phyloP scores from a whole-genome alignment of 1,140 invertebrate genomes.

The Ips nitidus region DNA sequence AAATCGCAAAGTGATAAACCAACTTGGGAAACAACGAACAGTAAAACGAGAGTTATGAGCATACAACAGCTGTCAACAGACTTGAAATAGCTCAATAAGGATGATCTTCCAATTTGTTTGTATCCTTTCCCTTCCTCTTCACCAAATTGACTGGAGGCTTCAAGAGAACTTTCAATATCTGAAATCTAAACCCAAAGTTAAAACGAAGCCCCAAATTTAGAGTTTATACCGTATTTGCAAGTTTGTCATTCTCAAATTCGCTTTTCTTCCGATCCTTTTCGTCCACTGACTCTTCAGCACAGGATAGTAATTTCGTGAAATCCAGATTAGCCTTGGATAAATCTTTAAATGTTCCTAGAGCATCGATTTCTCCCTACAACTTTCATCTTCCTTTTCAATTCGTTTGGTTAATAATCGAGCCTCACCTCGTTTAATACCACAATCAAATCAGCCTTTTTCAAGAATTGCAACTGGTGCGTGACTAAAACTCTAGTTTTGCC shows the following conservation, averaged over 20 bases:
- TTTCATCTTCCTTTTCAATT: not conserved
- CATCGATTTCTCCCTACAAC: slow-evolving; percentile 57
- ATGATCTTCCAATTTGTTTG: slow-evolving; percentile 10
- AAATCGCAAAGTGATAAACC: slow-evolving; percentile 70
- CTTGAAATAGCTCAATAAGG: slow-evolving; percentile 61
- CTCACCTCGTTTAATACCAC: slow-evolving; percentile 75
- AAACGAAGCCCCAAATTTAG: not conserved
- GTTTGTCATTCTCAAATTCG: slow-evolving; percentile 1
- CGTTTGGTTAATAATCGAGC: not conserved
- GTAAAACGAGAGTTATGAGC: slow-evolving; percentile 57
- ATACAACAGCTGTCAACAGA: slow-evolving; percentile 62
- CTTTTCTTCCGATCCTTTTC: slow-evolving; percentile 18
- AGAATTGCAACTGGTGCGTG: slow-evolving; percentile 83
- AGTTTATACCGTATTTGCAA: not conserved
- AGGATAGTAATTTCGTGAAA: slow-evolving; percentile 57
- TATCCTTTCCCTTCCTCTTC: slow-evolving; percentile 26
- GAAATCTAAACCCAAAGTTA: not conserved
- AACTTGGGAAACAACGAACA: slow-evolving; percentile 58
- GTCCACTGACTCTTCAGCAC: slow-evolving; percentile 50
- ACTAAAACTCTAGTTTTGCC: slow-evolving; percentile 71
- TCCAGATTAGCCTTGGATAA: slow-evolving; percentile 57
- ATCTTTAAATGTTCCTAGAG: slow-evolving; percentile 61
- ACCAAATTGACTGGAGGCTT: not conserved
- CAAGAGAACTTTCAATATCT: not conserved
- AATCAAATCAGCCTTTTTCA: slow-evolving; percentile 73